Percentiles rank a stretch among this genome's conserved stretches.
phyloP scores from a whole-genome alignment of 2,888 invertebrate genomes.

The Watsonalla cultraria region DNA sequence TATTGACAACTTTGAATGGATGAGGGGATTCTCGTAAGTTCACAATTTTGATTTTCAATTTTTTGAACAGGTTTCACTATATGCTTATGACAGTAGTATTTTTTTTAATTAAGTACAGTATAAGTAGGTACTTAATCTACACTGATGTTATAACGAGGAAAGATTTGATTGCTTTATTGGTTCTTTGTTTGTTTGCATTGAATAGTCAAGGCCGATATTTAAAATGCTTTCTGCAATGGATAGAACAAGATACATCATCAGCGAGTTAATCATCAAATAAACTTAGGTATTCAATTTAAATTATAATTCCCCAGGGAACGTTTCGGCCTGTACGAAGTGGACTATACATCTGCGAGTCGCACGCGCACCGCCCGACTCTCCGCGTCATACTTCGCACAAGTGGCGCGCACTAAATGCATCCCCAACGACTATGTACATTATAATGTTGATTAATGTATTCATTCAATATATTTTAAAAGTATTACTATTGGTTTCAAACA shows the following conservation, averaged over 20 bases:
- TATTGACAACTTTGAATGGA: constrained; percentile 91
- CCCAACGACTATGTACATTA: constrained; percentile 25
- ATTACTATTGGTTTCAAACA: neutral
- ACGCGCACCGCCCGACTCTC: constrained; percentile 81
- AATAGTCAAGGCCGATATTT: too few relatives aligned
- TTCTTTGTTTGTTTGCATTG: too few relatives aligned
- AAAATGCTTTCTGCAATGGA: too few relatives aligned
- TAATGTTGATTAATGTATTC: neutral
- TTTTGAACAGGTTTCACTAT: too few relatives aligned
- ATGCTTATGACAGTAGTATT: too few relatives aligned
- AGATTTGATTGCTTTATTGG: too few relatives aligned
- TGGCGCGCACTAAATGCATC: constrained; percentile 44
- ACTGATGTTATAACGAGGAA: too few relatives aligned
- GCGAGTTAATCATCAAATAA: too few relatives aligned
- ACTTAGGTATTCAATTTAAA: too few relatives aligned
- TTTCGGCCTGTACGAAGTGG: constrained; percentile 83
- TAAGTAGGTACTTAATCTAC: too few relatives aligned
- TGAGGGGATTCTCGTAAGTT: constrained; percentile 82
- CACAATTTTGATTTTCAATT: neutral
- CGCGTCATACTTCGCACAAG: constrained; percentile 63
- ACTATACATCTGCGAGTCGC: constrained; percentile 78
- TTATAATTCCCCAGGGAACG: constrained; percentile 71
- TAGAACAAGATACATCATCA: too few relatives aligned
- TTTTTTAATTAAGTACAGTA: too few relatives aligned
- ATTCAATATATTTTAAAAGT: neutral